Percentiles rank a stretch among this genome's conserved stretches.
phyloP scores from a whole-genome alignment of 2,888 invertebrate genomes.

The Nezara viridula region DNA sequence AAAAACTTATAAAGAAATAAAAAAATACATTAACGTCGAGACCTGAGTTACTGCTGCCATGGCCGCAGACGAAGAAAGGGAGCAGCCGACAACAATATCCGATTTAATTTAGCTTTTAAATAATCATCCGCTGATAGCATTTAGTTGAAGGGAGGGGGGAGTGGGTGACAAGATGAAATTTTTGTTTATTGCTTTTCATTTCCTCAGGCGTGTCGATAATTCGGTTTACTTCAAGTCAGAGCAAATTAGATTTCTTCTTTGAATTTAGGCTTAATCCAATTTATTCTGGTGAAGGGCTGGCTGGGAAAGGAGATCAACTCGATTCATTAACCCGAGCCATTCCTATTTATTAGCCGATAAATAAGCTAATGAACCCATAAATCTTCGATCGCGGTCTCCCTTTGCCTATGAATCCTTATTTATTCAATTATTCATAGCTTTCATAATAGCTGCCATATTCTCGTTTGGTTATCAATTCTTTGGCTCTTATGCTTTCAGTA shows the following conservation, averaged over 20 bases:
- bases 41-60: neutral
- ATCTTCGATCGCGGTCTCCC: constrained; percentile 14
- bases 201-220: constrained; percentile 38
- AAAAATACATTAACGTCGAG: too few relatives aligned
- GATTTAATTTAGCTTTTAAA: constrained; percentile 30
- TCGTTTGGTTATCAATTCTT: neutral
- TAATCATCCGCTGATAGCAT: neutral
- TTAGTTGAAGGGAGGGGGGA: neutral
- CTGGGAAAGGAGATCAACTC: constrained; percentile 19
- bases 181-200: constrained; percentile 48
- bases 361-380: constrained; percentile 36
- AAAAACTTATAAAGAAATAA: too few relatives aligned
- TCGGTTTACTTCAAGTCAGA: constrained; percentile 46
- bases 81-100: neutral
- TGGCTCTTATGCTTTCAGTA: neutral
- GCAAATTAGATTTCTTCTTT: constrained; percentile 46
- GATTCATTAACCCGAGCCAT: constrained; percentile 41
- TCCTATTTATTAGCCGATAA: constrained; percentile 44
- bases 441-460: neutral
- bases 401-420: neutral
- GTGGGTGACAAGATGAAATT: neutral
- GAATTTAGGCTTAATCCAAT: constrained; percentile 45
- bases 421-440: neutral
- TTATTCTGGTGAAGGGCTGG: constrained; percentile 12
- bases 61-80: neutral